Conservation (phyloP, 2,888 invertebrate genomes). For the Flabesymbios commensalis region DNA sequence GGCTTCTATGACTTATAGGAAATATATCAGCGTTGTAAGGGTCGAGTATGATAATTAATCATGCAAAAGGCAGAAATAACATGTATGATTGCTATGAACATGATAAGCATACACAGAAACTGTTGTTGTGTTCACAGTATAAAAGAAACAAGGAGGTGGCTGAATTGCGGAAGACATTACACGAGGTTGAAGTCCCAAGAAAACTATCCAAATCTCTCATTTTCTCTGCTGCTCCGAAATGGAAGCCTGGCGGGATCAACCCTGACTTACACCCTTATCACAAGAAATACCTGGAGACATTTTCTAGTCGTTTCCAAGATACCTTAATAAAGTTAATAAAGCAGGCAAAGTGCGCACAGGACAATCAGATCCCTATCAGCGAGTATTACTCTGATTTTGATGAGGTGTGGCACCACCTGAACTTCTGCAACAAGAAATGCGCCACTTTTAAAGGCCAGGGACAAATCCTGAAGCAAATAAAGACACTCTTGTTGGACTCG, state of each 20-base stretch:
- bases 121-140: conserved; percentile 25
- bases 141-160: conserved; percentile 38
- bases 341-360: conserved; percentile 29
- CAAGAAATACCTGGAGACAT: conserved; percentile 38
- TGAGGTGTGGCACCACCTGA: conserved; percentile 52
- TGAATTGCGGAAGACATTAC: conserved; percentile 27
- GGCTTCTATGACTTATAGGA: no score
- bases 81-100: no score
- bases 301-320: conserved; percentile 42
- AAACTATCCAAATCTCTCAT: conserved; percentile 25
- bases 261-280: conserved; percentile 38
- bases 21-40: no score
- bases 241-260: conserved; percentile 39
- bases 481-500: not conserved
- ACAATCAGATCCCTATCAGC: conserved; percentile 32
- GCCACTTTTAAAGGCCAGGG: conserved; percentile 51
- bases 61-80: not conserved
- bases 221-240: conserved; percentile 6
- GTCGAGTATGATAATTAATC: no score
- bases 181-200: conserved; percentile 28
- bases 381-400: conserved; percentile 46
- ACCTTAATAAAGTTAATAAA: conserved; percentile 39
- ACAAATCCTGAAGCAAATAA: conserved; percentile 34
- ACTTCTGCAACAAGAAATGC: conserved; percentile 48
- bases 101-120: not conserved